Evolutionary conservation across 2,113 vertebrate genomes (phyloP).

Genomic region (Copsychus sechellarum): DNA sequence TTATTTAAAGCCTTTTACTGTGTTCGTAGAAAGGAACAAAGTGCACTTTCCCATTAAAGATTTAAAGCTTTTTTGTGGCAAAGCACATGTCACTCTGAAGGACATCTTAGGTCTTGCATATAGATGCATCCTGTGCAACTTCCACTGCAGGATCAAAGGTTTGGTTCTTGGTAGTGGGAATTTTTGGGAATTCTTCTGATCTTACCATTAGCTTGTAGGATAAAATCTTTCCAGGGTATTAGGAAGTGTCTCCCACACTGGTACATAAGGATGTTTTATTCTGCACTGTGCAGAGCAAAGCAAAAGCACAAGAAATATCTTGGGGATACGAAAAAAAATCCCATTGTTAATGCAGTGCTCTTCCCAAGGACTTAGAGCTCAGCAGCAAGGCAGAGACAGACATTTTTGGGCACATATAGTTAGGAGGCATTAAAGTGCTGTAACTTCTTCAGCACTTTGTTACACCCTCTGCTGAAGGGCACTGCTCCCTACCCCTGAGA

Average conservation of each 20-base stretch:
- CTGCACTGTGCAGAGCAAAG: neutral
- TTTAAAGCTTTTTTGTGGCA: slow-evolving; percentile 59
- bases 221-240: slow-evolving; percentile 18
- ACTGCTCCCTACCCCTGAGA: neutral
- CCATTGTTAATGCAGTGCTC: neutral
- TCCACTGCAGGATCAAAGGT: neutral
- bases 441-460: neutral
- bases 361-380: neutral
- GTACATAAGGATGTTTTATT: neutral
- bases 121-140: slow-evolving; percentile 29
- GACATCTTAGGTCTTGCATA: slow-evolving; percentile 57
- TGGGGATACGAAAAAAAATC: neutral
- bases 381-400: neutral
- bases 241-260: neutral
- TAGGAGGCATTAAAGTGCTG: neutral
- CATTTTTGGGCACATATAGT: neutral
- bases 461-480: neutral
- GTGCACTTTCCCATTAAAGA: slow-evolving; percentile 59
- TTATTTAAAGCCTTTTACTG: slow-evolving; percentile 69
- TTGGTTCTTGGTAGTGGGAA: neutral
- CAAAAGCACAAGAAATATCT: neutral
- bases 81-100: slow-evolving; percentile 55
- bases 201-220: neutral
- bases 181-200: neutral
- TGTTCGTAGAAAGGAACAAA: slow-evolving; percentile 43